Evolutionary conservation across 2,797 vertebrate species (phyloP).

Genomic region (Syngnathus acus): DNA sequence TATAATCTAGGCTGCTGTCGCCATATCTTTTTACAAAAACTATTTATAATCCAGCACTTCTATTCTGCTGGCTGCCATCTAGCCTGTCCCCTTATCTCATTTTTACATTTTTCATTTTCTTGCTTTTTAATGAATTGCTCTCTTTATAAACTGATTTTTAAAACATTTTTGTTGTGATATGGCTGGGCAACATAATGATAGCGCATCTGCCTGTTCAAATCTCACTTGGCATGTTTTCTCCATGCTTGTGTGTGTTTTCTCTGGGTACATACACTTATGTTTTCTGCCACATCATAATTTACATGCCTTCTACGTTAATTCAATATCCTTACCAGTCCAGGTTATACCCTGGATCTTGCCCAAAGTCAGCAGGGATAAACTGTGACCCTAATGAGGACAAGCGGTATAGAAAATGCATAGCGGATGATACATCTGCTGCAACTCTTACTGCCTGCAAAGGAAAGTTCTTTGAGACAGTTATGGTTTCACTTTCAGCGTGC

Average conservation of each 20-base stretch:
- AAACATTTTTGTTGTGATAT: neutral
- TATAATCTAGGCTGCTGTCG: constrained; percentile 43
- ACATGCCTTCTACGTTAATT: neutral
- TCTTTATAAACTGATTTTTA: neutral
- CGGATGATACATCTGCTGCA: constrained; percentile 18
- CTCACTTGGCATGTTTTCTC: neutral
- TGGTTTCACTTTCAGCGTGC: constrained; percentile 6
- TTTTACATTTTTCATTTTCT: constrained; percentile 9
- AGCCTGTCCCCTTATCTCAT: constrained; percentile 14
- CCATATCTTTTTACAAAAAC: constrained; percentile 62
- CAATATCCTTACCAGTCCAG: no score
- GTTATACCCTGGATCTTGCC: neutral
- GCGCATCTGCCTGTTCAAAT: neutral
- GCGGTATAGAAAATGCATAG: constrained; percentile 14
- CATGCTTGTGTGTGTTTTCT: neutral
- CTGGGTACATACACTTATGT: neutral
- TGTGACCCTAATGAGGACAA: neutral
- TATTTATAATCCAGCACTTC: constrained; percentile 44
- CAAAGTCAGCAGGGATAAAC: neutral
- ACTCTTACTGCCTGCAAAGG: constrained; percentile 11
- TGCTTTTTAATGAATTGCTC: neutral
- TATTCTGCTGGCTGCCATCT: constrained; percentile 29
- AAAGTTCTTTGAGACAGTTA: constrained; percentile 5
- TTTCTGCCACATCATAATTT: neutral
- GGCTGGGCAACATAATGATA: neutral